Percentiles rank a stretch among this genome's conserved stretches.
Evolutionary conservation across 2,888 invertebrate genomes (phyloP).

Genomic region (Harpagoxenus sublaevis): DNA sequence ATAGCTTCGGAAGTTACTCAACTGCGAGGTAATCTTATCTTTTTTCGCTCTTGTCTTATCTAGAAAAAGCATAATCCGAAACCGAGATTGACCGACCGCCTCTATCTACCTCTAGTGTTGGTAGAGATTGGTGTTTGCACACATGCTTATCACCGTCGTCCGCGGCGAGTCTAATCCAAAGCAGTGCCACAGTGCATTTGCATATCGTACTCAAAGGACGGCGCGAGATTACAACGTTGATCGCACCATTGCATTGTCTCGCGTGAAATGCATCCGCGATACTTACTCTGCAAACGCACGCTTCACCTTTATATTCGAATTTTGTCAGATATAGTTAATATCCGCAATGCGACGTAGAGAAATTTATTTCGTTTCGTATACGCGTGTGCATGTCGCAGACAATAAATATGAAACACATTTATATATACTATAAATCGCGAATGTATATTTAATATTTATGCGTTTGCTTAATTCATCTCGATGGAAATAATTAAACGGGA

Average conservation of each 20-base stretch:
- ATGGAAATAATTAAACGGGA: conserved; percentile 13
- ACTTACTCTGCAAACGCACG: not conserved
- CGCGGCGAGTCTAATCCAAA: not conserved
- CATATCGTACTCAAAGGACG: conserved; percentile 33
- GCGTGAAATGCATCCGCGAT: conserved; percentile 3
- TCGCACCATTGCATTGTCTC: conserved; percentile 30
- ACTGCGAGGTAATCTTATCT: conserved; percentile 40
- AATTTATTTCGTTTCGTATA: not conserved
- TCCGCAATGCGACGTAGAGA: not conserved
- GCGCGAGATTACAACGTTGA: conserved; percentile 9
- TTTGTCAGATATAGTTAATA: not conserved
- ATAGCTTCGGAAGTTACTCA: conserved; percentile 23
- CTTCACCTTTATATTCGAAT: not conserved
- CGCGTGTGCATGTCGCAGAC: not conserved
- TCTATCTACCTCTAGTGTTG: conserved; percentile 1
- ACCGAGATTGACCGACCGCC: not conserved
- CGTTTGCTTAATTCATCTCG: not conserved
- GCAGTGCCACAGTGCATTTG: conserved; percentile 15
- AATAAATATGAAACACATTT: not conserved
- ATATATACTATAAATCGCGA: not conserved
- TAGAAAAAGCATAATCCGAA: not conserved
- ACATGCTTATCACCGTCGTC: conserved; percentile 21
- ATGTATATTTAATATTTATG: not conserved
- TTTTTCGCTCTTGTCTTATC: not conserved
- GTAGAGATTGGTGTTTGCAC: conserved; percentile 15